Base-by-base conservation (phyloP, 2,888 invertebrate genomes). In the Linyphia triangularis region DNA sequence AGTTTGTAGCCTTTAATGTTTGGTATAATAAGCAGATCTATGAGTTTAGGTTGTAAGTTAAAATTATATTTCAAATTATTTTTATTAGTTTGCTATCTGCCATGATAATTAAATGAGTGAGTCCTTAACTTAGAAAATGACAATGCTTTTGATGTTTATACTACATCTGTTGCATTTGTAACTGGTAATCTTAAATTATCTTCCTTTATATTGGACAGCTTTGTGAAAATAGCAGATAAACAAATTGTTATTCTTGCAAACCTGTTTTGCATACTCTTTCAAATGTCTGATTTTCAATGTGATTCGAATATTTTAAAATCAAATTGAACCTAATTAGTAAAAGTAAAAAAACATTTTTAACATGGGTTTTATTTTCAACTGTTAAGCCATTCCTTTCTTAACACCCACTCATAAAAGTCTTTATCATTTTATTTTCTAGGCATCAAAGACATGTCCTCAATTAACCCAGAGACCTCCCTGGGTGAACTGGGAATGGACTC, bases 401-500 rank as follows among this genome's bases (percentile, higher is more conserved):
- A n/a, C n/a, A n/a, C n/a, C n/a, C n/a, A n/a, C n/a, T n/a, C n/a
- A n/a, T n/a, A n/a, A n/a, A n/a, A n/a, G n/a, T n/a, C n/a, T n/a
- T n/a, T n/a, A n/a, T n/a, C n/a, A 37, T 65, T 88, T 73, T 22
- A 6, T 43, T 78, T 84, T 28, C 10, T 92, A 94, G 96, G 97
- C 89, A 95, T 99, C 92, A 97, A 98, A 93, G 98, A 99, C 92
- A 94, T 95, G 0, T 95, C 95, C 91, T 96, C 96, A 89, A 94
- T 98, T 37, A 95, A 96, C 89, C 94, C 95, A 61, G 94, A 95
- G 33, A 95, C 96, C 4, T 96, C 96, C 61, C 94, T 99, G 69
- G 97, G 97, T 33, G 99, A 99, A 93, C 95, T 99, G 59, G 99
- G 99, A 89, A 97, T 99, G 96, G 99, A 99, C 93, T 99, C 99